These are phyloP conservation scores for Neosalanx taihuensis DNA, from an alignment of 2,797 vertebrate species.

Conservation along the genomic window DNA sequence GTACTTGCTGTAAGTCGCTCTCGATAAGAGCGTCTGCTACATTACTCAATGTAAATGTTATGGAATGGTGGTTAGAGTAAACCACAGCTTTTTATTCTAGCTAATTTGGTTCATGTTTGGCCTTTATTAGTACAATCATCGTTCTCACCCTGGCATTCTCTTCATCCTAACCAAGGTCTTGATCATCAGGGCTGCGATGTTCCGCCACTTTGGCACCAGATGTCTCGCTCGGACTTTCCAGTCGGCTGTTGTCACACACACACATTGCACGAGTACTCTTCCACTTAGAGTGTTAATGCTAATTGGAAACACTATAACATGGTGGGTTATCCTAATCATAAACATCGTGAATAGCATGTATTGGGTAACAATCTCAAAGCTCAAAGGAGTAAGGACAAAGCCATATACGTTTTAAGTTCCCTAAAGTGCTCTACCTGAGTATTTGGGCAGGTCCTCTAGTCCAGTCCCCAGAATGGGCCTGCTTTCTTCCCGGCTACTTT, in stretches of 20 bases:
- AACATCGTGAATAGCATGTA: too few relatives aligned
- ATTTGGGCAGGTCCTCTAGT: constrained; percentile 52
- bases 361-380: neutral
- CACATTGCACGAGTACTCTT: neutral
- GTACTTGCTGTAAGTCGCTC: too few relatives aligned
- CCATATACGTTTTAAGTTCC: neutral
- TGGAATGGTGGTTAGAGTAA: neutral
- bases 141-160: constrained; percentile 72
- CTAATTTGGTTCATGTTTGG: neutral
- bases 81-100: neutral
- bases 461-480: constrained; percentile 59
- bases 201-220: constrained; percentile 74
- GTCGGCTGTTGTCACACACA: constrained; percentile 57
- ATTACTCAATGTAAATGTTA: neutral
- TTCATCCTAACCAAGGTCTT: constrained; percentile 80
- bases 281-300: too few relatives aligned
- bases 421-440: constrained; percentile 51
- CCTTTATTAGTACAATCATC: neutral
- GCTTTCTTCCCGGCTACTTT: constrained; percentile 67
- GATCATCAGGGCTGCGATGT: constrained; percentile 73
- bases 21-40: too few relatives aligned
- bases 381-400: neutral
- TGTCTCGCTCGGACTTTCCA: constrained; percentile 71
- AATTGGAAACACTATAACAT: too few relatives aligned
- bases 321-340: too few relatives aligned